Percentiles rank a stretch among this genome's conserved stretches.
Conservation (phyloP, 2,113 vertebrate genomes). For the Vulpes ferrilata region DNA sequence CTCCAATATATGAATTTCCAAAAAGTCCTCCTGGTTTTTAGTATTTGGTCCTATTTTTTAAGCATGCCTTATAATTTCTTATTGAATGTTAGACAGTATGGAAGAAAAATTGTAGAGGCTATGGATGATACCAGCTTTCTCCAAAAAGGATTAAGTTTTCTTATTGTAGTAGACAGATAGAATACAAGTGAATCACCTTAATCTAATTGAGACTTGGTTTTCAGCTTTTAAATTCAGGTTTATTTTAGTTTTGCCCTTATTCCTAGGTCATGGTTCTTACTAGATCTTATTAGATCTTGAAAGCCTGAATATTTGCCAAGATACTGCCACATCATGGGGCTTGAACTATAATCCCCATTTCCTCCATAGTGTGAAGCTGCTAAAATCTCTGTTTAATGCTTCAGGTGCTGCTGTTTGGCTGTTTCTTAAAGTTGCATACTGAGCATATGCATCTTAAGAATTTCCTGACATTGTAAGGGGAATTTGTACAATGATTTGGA, state of each 20-base stretch:
- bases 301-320: neutral
- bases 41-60: neutral
- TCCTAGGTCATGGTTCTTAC: neutral
- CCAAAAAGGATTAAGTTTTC: neutral
- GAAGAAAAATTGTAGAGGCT: conserved; percentile 33
- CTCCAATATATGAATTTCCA: conserved; percentile 1
- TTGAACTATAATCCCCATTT: neutral
- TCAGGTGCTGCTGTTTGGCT: neutral
- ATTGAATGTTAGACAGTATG: neutral
- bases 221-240: neutral
- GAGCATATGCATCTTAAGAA: neutral
- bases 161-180: neutral
- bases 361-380: neutral
- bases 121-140: neutral
- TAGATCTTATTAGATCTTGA: neutral
- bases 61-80: conserved; percentile 18
- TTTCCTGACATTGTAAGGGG: neutral
- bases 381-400: conserved; percentile 4
- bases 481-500: conserved; percentile 17
- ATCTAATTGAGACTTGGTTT: neutral
- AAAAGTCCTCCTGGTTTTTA: neutral
- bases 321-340: neutral
- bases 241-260: conserved; percentile 29
- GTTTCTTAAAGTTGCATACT: neutral
- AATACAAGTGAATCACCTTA: neutral